Base-by-base conservation (phyloP, 2,888 invertebrate species). In the Sturmia bella region DNA sequence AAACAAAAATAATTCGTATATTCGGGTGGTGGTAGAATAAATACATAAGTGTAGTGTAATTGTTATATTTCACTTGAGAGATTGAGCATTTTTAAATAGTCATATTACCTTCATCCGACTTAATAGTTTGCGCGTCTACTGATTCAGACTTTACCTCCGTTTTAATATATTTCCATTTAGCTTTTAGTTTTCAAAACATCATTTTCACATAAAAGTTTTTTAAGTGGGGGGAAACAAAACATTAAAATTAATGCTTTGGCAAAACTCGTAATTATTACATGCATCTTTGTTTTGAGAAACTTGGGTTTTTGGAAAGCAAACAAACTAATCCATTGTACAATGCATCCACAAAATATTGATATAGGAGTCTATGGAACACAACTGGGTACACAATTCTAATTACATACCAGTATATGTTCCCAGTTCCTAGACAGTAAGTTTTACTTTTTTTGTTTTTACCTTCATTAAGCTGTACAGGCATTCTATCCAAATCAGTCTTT, bases 381-480 rank as follows among this genome's bases (percentile, higher is more conserved):
- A 39, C 73, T 68, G 32, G n/a, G 54, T 15, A 21, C 39, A 27
- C 12, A 41, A 1, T 43, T 43, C 15, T 17, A n/a, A n/a, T 43
- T 39, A 57, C 45, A 48, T 57, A 12, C 50, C 43, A 66, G 73
- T 17, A 56, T 56, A 24, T 52, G 63, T 69, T 66, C 48, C 12
- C 5, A 43, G 6, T 43, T 63, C 59, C 76, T 76, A 5, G 9
- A 19, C 27, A 66, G 21, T 45, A 17, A n/a, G 7, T 12, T 7
- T 56, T 56, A 43, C 11, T 15, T 37, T 21, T 5, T 24, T n/a
- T 84, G 1, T 43, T 4, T 87, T 83, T 72, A 90, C 90, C 88
- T 85, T 90, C 89, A 80, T 76, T 86, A 13, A 91, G 84, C 82
- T 87, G 87, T 63, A 91, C 86, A 37, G 91, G 91, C 76, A 86